Base-by-base conservation (phyloP, 2,888 invertebrate genomes). In the Sicus ferrugineus region DNA sequence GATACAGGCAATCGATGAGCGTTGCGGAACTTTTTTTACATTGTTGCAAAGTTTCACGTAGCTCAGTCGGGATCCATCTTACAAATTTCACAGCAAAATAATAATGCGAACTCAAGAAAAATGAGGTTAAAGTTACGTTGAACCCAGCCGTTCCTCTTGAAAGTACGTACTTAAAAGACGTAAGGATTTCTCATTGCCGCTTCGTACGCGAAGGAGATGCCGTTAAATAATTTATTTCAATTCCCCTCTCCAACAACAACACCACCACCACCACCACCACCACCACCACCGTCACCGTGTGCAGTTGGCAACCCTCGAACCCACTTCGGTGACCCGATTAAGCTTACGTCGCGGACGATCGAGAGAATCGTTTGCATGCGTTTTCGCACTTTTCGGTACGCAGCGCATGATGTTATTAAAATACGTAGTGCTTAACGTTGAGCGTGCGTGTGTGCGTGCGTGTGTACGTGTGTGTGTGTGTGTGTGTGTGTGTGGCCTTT, bases 261-360 rank as follows among this genome's bases (percentile, higher is more conserved):
- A 2, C 21, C 19, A 4, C 54, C 28, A 16, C 26, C 28, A 23
- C 26, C 23, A 26, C 21, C 52, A 11, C 52, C 21, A 11, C 11
- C 11, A 16, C 52, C 1, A 19, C 11, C 19, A 31, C 21, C n/a
- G 16, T 50, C 38, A 9, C 21, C 59, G 34, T 19, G 2, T 19
- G 30, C 31, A 26, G 28, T 48, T 48, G 38, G 26, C 62, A 42
- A 54, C 66, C 65, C 28, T 21, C 46, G 62, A 50, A 69, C 69
- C 69, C 38, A 65, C 65, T 61, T 65, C 38, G 19, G 38, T 61
- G 69, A 59, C 65, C 69, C 64, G 64, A 64, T 64, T 64, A 42
- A 14, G 14, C 19, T 46, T 52, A 48, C 63, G 68, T 19, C 50
- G 21, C 42, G 63, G 5, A 50, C 64, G 31, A 11, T 30, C 30